Base-by-base conservation (phyloP, 2,797 vertebrate genomes). In the Gymnothorax javanicus region DNA sequence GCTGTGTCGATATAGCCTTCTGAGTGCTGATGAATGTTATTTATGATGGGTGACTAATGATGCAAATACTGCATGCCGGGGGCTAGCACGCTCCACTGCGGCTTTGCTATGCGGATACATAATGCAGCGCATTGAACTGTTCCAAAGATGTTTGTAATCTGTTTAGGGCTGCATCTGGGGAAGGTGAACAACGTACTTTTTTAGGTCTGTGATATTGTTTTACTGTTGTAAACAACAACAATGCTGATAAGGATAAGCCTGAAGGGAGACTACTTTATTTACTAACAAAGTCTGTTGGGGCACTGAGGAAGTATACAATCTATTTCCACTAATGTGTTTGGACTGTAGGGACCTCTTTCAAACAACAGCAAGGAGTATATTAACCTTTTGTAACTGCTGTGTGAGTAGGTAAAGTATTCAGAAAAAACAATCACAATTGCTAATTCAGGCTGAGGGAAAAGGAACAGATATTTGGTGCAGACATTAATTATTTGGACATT, bases 21-120 rank as follows among this genome's bases (percentile, higher is more conserved):
- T 13, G 12, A 52, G 23, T 13, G n/a, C 54, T 50, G 60, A 71
- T 85, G 23, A 71, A 84, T 56, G 60, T 43, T 79, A 62, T 67
- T 88, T 67, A 69, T 82, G 50, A 84, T 86, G 67, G 86, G 77
- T 85, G 60, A 85, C n/a, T 73, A 86, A 62, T 86, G 85, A 85
- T 54, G 56, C 20, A 57, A 50, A 57, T 13, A 58, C 52, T 73
- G 52, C 6, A 90, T 43, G 86, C 79, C 89, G 54, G 88, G 90
- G 83, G 88, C 69, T 77, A 85, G 83, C 4, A 17, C 23, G 86
- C 87, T 17, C n/a, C 67, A 67, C 81, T 86, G 81, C 23, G 58
- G 58, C 60, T 86, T 52, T 75, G 73, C 67, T 52, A 71, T 23
- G n/a, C 67, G 82, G 25, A 43, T 85, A 88, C 85, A 82, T 67